Conservation (phyloP, 2,797 vertebrate genomes). For the Xerus rutilus region DNA sequence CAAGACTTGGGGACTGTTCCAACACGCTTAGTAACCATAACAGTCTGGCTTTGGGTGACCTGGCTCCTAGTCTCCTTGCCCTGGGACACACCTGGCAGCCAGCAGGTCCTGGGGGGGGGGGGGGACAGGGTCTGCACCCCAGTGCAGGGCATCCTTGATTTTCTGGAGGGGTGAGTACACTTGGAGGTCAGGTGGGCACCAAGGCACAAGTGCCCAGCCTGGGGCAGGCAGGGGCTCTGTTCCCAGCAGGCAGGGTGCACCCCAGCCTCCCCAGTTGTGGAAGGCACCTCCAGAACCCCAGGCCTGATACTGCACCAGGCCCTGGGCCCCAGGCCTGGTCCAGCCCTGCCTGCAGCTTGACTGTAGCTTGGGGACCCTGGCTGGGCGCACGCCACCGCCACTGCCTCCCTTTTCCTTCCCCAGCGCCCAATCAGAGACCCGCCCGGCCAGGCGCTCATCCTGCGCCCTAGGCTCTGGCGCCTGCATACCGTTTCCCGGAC, state of each 20-base stretch:
- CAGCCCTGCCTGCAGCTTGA: rapidly evolving
- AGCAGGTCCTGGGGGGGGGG: too few relatives aligned
- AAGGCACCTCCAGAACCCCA: not conserved
- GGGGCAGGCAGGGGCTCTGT: rapidly evolving
- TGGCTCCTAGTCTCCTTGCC: not conserved
- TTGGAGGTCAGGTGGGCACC: not conserved
- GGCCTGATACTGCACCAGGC: not conserved
- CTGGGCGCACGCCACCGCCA: too few relatives aligned
- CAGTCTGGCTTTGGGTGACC: not conserved
- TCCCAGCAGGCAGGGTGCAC: not conserved
- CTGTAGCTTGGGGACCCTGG: rapidly evolving
- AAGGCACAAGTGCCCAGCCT: not conserved
- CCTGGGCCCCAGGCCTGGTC: not conserved
- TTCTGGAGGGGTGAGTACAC: not conserved
- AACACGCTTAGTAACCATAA: not conserved
- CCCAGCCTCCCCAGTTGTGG: too few relatives aligned
- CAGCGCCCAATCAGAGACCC: rapidly evolving
- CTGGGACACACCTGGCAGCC: not conserved
- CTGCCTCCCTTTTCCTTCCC: too few relatives aligned
- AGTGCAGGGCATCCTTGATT: not conserved
- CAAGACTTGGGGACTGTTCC: not conserved
- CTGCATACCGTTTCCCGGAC: not conserved
- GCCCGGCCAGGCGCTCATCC: not conserved
- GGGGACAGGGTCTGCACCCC: not conserved
- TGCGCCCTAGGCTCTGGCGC: not conserved